phyloP scores from a whole-genome alignment of 2,888 invertebrate species.

The Abrostola tripartita region DNA sequence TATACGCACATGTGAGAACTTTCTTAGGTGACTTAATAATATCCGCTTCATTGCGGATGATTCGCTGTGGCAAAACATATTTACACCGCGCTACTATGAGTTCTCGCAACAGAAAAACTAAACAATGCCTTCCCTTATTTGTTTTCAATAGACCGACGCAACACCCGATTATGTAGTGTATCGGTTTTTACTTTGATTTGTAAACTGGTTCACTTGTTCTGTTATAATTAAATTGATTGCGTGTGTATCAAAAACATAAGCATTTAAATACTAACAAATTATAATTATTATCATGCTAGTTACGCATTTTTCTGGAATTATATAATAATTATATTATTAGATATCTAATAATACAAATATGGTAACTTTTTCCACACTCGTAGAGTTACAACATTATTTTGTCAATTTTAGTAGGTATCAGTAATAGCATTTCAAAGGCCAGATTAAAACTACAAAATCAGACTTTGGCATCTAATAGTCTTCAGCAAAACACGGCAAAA shows the following conservation, averaged over 20 bases:
- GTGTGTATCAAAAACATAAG: not conserved
- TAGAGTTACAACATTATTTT: no score
- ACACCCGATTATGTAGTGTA: slow-evolving; percentile 20
- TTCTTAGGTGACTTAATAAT: slow-evolving; percentile 42
- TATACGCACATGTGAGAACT: slow-evolving; percentile 37
- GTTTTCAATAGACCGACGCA: slow-evolving; percentile 34
- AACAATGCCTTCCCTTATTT: slow-evolving; percentile 43
- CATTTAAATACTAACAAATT: not conserved
- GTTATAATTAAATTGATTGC: slow-evolving; percentile 16
- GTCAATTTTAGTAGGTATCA: no score
- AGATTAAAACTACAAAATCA: no score
- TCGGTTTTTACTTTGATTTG: slow-evolving; percentile 7
- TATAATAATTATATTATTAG: no score
- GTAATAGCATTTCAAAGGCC: no score
- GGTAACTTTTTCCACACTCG: no score
- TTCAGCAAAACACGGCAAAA: not conserved
- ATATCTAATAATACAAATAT: no score
- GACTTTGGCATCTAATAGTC: not conserved
- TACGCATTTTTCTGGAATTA: no score
- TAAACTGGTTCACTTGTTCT: slow-evolving; percentile 17
- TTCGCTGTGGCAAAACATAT: slow-evolving; percentile 41
- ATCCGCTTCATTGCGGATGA: slow-evolving; percentile 54
- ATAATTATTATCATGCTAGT: not conserved
- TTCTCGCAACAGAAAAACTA: slow-evolving; percentile 42
- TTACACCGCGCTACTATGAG: slow-evolving; percentile 37